Conservation (phyloP, 2,113 vertebrate genomes). For the Oplegnathus fasciatus region DNA sequence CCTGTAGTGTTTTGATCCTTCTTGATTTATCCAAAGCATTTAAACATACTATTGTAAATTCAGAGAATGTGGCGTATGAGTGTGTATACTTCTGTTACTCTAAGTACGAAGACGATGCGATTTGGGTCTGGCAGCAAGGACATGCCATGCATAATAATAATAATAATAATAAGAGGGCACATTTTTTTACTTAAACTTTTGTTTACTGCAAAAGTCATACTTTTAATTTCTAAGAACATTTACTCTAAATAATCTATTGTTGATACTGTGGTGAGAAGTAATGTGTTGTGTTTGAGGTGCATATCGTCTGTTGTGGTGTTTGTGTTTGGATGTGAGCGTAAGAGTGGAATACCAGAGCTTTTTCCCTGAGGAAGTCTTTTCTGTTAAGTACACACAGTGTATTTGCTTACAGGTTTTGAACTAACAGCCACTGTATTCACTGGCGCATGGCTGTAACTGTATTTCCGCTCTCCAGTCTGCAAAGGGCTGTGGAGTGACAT, state of each 20-base stretch:
- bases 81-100: conserved; percentile 6
- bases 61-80: conserved; percentile 50
- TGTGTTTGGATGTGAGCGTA: conserved; percentile 61
- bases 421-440: conserved; percentile 42
- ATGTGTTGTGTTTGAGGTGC: conserved; percentile 76
- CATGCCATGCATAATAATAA: conserved; percentile 12
- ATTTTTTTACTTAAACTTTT: conserved; percentile 43
- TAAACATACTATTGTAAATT: conserved; percentile 53
- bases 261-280: conserved; percentile 73
- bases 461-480: conserved; percentile 15
- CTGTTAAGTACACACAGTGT: conserved; percentile 3
- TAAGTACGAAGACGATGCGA: conserved; percentile 20
- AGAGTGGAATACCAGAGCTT: conserved; percentile 40
- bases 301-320: conserved; percentile 60
- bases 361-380: conserved; percentile 2
- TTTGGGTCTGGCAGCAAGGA: conserved; percentile 25
- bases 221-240: conserved; percentile 57
- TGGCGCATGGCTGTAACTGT: conserved; percentile 4
- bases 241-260: conserved; percentile 68
- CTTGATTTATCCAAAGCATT: conserved; percentile 72
- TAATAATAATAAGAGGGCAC: conserved; percentile 46
- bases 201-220: conserved; percentile 33
- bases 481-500: neutral
- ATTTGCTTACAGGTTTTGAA: conserved; percentile 40
- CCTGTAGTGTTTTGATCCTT: conserved; percentile 40